Evolutionary conservation across 2,113 vertebrate genomes (phyloP).

Genomic region (Penelope pileata): DNA sequence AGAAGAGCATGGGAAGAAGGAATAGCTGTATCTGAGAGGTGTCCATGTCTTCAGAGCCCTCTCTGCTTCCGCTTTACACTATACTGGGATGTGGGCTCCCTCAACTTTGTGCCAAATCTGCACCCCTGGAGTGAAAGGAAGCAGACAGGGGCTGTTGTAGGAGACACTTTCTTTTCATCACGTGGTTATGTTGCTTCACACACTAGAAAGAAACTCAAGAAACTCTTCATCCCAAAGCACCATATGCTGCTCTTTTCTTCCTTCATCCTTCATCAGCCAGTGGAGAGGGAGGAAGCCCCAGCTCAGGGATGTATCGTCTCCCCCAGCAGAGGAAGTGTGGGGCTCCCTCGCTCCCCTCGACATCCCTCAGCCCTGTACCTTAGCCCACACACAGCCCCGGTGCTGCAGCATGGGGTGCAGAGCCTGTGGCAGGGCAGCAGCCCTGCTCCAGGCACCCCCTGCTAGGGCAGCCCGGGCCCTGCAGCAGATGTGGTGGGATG

Average conservation of each 20-base stretch:
- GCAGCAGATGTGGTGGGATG: not conserved
- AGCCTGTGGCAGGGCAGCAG: not conserved
- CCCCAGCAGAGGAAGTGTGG: not conserved
- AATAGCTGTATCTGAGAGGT: not conserved
- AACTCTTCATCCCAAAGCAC: not conserved
- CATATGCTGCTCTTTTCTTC: not conserved
- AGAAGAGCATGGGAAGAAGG: not conserved
- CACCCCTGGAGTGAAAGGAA: not conserved
- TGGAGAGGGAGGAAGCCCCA: not conserved
- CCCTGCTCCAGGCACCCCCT: not conserved
- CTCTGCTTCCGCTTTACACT: not conserved
- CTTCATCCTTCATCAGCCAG: not conserved
- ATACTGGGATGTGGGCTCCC: not conserved
- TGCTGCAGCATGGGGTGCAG: rapidly evolving
- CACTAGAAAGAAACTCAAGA: not conserved
- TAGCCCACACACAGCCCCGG: rapidly evolving
- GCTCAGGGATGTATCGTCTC: not conserved
- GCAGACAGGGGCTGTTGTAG: not conserved
- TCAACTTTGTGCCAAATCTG: not conserved
- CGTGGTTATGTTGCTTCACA: not conserved
- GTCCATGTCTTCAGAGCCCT: not conserved
- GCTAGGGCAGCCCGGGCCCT: not conserved
- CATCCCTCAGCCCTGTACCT: not conserved
- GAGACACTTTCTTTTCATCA: not conserved
- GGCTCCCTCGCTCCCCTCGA: not conserved